Evolutionary conservation across 37 sponge, comb jelly and placozoan species (phyloP).

Genomic region (Spongia lamella): DNA sequence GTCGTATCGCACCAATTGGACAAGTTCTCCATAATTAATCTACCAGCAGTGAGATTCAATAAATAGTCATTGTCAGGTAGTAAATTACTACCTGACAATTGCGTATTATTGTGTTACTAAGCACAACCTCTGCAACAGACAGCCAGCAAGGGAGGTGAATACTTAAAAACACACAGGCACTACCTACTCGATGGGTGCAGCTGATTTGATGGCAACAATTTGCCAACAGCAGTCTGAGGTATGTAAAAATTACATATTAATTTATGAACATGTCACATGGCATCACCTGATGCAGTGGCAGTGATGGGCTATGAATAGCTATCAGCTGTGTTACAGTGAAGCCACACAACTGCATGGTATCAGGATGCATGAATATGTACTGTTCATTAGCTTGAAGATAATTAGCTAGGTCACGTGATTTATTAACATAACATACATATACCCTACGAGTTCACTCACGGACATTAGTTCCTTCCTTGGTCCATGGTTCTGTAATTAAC

Average conservation of each 20-base stretch:
- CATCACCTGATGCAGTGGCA: not conserved
- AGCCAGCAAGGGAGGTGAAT: too few relatives aligned
- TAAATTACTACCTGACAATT: not conserved
- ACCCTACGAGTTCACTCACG: too few relatives aligned
- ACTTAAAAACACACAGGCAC: not conserved
- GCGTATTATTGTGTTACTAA: conserved; percentile 3
- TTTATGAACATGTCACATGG: not conserved
- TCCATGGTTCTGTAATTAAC: too few relatives aligned
- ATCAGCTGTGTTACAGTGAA: conserved; percentile 43
- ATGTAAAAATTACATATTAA: not conserved
- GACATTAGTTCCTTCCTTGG: too few relatives aligned
- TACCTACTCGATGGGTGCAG: conserved; percentile 47
- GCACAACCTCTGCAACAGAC: conserved; percentile 32
- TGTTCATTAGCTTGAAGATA: not conserved
- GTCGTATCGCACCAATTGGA: not conserved
- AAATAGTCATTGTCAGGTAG: not conserved
- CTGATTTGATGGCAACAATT: conserved; percentile 46
- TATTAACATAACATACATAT: too few relatives aligned
- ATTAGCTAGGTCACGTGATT: too few relatives aligned
- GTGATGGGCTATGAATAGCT: conserved; percentile 1
- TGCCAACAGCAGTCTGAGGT: conserved; percentile 18
- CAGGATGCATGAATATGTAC: conserved; percentile 56
- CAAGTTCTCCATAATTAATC: not conserved
- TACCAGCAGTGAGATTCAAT: not conserved
- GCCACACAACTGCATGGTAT: conserved; percentile 52